phyloP scores from a whole-genome alignment of 2,113 vertebrate genomes.

The Gobius niger region DNA sequence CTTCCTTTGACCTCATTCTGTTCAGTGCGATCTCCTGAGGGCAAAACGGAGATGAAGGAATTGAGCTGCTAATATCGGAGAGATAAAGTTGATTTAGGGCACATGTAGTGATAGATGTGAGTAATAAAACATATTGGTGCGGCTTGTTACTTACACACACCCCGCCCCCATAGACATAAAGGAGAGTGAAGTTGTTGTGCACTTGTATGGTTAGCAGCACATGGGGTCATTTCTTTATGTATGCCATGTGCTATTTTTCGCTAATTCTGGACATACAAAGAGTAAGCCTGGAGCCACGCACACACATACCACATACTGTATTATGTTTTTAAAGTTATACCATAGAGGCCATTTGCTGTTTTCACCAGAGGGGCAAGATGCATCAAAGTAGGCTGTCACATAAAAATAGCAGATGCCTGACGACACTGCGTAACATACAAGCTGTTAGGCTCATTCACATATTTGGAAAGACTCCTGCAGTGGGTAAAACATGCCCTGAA shows the following conservation, averaged over 20 bases:
- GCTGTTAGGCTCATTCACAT: constrained; percentile 15
- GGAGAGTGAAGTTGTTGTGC: constrained; percentile 35
- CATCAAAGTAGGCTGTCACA: constrained; percentile 47
- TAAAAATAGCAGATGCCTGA: constrained; percentile 33
- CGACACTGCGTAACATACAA: not conserved
- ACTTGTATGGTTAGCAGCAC: constrained; percentile 25
- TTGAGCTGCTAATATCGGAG: constrained; percentile 53
- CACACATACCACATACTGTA: constrained; percentile 30
- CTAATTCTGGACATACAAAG: constrained; percentile 27
- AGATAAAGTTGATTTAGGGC: constrained; percentile 64
- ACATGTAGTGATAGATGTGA: constrained; percentile 56
- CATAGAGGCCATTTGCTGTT: constrained; percentile 51
- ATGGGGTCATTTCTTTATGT: not conserved
- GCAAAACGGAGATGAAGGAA: constrained; percentile 54
- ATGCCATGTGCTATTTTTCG: constrained; percentile 21
- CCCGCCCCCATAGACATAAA: constrained; percentile 22
- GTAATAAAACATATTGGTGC: constrained; percentile 59
- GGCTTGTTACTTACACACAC: constrained; percentile 20
- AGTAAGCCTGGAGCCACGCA: constrained; percentile 25
- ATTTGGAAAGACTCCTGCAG: constrained; percentile 31
- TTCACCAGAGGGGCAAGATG: constrained; percentile 45
- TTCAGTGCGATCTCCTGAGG: constrained; percentile 33
- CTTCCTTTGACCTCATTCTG: constrained; percentile 55
- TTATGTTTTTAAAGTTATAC: constrained; percentile 31
- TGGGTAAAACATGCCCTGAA: constrained; percentile 39